Base-by-base conservation (phyloP, 1,140 invertebrate species). In the Ceratosolen solmsi region DNA sequence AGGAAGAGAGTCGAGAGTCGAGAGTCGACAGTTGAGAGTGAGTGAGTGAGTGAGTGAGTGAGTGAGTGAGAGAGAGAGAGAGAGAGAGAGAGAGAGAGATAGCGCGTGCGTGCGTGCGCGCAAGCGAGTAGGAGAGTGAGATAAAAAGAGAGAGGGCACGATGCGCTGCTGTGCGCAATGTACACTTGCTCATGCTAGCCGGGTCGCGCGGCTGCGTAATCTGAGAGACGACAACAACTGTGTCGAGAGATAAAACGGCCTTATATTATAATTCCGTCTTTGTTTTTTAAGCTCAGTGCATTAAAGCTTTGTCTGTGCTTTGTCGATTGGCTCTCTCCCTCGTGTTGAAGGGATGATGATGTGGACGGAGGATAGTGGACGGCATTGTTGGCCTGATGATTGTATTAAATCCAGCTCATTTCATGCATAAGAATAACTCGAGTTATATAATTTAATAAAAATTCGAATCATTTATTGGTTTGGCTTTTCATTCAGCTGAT, bases 131-230 rank as follows among this genome's bases (percentile, higher is more conserved):
- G 7, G 70, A 63, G 82, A 56, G 83, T 65, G 72, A 49, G 49
- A 73, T n/a, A 70, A 54, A 49, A 8, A 71, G 60, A 73, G 58
- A 54, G 73, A 60, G 58, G 56, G 79, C 73, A 74, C 33, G 82
- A 49, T 79, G 71, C 71, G 68, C 51, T 60, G n/a, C 51, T 60
- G n/a, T 65, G 51, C 68, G 65, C 51, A 56, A 83, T 79, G 78
- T 56, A 82, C 72, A 74, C 81, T 85, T 79, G 73, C 83, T 89
- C 86, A 89, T 90, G 83, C 88, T 90, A 83, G 87, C 89, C 89
- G 89, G 88, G 87, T 90, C 87, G 84, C 74, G 86, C 84, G 86
- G 83, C 87, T 87, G 86, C 87, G 89, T 89, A 90, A 89, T 89
- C 89, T 83, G 80, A 83, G 71, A 79, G 82, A 79, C 81, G 79